Base-by-base conservation (phyloP, 1,140 invertebrate species). In the Hesperophylax magnus region DNA sequence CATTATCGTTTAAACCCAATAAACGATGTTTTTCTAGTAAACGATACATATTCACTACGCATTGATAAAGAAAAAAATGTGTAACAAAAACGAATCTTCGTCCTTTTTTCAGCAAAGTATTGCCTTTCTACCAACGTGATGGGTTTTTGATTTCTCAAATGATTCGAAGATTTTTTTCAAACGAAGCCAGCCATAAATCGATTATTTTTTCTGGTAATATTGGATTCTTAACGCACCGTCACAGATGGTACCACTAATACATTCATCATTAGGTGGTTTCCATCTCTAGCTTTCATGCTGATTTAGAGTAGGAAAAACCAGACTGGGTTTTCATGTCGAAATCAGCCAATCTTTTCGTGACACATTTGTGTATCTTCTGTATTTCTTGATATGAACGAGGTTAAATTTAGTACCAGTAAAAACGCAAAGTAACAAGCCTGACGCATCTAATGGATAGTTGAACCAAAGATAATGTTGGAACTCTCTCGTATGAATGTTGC, bases 261-360 rank as follows among this genome's bases (percentile, higher is more conserved):
- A 47, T 47, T 77, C 61, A 77, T 77, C 56, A 77, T 77, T 77
- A 34, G n/a, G 63, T 17, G 31, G 63, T 67, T 67, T 67, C 39
- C 39, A 27, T 39, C 63, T 27, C 31, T 47, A 3, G 39, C 39
- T 14, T 9, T 8, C 9, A 6, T 14, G 39, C 0, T 47, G 39
- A 47, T 47, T 1, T 47, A 47, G 39, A 14, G 39, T 11, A 9
- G 3, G 14, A 47, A 47, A 47, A 47, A 47, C 39, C 8, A 0
- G 8, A 8, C 4, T 5, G 34, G 34, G 9, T 47, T 47, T 47
- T 47, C 8, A 47, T 14, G 39, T 14, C 1, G 9, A 47, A 47
- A 47, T n/a, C n/a, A n/a, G n/a, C n/a, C n/a, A n/a, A n/a, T n/a
- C n/a, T n/a, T n/a, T n/a, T n/a, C n/a, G n/a, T n/a, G n/a, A n/a